phyloP scores from a whole-genome alignment of 2,797 vertebrate genomes.

The Gouania willdenowi region DNA sequence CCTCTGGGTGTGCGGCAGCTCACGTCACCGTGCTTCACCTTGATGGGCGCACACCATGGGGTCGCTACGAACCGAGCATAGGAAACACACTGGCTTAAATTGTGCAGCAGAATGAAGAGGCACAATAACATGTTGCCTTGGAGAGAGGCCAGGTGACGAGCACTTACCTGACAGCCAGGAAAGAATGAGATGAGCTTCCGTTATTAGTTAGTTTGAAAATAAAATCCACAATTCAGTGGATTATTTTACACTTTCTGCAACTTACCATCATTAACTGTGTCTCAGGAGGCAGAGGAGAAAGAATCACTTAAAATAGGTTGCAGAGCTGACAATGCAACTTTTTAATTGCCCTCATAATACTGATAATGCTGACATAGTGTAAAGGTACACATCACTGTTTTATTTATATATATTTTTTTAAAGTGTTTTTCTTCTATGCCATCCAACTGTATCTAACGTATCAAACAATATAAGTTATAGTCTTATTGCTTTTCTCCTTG shows the following conservation, averaged over 20 bases:
- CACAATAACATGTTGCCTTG: not conserved
- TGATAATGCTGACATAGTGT: too few species aligned
- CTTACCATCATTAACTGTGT: conserved; percentile 32
- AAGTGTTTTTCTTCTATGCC: too few species aligned
- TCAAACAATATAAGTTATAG: too few species aligned
- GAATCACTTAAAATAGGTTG: conserved; percentile 7
- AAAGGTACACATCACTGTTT: too few species aligned
- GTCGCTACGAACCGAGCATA: conserved; percentile 71
- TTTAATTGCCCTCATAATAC: too few species aligned
- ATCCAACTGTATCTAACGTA: too few species aligned
- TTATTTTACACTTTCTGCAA: conserved; percentile 60
- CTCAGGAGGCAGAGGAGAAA: conserved; percentile 11
- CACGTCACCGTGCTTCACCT: conserved; percentile 90
- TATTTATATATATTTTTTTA: too few species aligned
- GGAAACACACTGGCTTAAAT: conserved; percentile 20
- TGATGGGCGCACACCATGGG: conserved; percentile 93
- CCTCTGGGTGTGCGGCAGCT: conserved; percentile 87
- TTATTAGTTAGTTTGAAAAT: conserved; percentile 7
- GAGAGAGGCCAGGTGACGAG: not conserved
- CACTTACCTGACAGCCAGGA: conserved; percentile 44
- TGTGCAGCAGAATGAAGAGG: not conserved
- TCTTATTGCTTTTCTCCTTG: too few species aligned
- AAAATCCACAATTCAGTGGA: conserved; percentile 49
- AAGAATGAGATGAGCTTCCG: conserved; percentile 13
- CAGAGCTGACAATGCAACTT: too few species aligned